Evolutionary conservation across 2,797 vertebrate genomes (phyloP).

Genomic region (Macrochelys suwanniensis): DNA sequence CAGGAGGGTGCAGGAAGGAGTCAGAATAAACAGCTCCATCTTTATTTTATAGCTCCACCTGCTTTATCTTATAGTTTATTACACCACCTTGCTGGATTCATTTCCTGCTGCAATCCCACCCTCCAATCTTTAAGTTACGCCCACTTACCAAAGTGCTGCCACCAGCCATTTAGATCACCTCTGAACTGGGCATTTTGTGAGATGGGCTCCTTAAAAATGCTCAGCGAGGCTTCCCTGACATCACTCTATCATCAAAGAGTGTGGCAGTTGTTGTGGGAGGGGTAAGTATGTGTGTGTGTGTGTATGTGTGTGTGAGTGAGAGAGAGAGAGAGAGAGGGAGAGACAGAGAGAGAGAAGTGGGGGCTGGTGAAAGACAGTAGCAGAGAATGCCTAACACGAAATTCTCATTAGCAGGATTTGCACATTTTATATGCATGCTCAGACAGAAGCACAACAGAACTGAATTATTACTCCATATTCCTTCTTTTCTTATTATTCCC

Average conservation of each 20-base stretch:
- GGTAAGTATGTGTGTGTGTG: not conserved
- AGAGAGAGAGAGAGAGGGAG: not conserved
- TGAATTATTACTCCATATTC: constrained; percentile 72
- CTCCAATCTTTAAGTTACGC: not conserved
- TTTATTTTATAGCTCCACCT: not conserved
- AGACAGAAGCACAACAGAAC: constrained; percentile 64
- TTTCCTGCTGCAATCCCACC: not conserved
- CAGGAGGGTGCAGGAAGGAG: constrained; percentile 1
- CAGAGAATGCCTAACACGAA: constrained; percentile 52
- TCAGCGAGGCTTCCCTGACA: not conserved
- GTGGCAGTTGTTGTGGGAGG: not conserved
- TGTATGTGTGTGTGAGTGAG: not conserved
- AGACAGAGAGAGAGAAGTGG: not conserved
- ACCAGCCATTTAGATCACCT: not conserved
- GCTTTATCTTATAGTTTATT: not conserved
- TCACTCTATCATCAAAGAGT: not conserved
- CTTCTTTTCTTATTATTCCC: constrained; percentile 19
- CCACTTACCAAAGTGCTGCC: not conserved
- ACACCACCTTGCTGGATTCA: not conserved
- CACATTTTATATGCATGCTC: constrained; percentile 67
- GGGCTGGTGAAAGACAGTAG: constrained; percentile 2
- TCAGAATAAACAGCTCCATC: not conserved
- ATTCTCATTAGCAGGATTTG: constrained; percentile 74
- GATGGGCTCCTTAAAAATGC: not conserved
- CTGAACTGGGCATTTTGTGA: too few relatives aligned